Evolutionary conservation across 2,888 invertebrate genomes (phyloP).

Genomic region (Invenusta paracnida): DNA sequence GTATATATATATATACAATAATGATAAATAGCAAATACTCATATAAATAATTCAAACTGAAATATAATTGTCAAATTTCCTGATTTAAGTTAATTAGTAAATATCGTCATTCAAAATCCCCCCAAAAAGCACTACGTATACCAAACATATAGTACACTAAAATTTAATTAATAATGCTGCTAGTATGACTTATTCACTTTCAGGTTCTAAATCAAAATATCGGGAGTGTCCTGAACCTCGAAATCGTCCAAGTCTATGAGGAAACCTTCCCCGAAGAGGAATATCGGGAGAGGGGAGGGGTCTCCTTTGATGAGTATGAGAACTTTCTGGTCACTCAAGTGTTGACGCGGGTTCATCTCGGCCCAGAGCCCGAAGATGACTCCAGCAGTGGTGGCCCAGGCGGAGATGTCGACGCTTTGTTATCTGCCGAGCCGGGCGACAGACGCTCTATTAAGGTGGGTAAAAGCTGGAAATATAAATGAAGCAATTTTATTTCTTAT

Average conservation of each 20-base stretch:
- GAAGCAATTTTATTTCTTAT: too few species aligned
- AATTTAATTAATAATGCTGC: too few species aligned
- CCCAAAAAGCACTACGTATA: too few species aligned
- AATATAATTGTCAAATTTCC: too few species aligned
- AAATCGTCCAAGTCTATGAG: not conserved
- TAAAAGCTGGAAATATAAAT: too few species aligned
- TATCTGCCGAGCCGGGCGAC: not conserved
- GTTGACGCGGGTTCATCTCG: slow-evolving; percentile 1
- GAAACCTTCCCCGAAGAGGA: not conserved
- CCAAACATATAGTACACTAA: too few species aligned
- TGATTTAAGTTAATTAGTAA: too few species aligned
- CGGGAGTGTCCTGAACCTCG: not conserved
- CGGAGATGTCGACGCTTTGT: not conserved
- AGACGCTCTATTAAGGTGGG: not conserved
- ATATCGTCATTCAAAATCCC: too few species aligned
- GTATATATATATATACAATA: too few species aligned
- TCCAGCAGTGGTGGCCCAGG: not conserved
- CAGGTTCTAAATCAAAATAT: not conserved
- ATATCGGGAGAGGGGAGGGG: not conserved
- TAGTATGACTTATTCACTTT: too few species aligned
- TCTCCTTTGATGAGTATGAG: slow-evolving; percentile 3
- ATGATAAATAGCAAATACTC: too few species aligned
- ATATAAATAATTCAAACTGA: too few species aligned
- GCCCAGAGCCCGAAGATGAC: not conserved
- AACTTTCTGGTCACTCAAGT: not conserved